These are phyloP conservation scores for Petaurus breviceps DNA, from an alignment of 2,113 vertebrate species.

Conservation along the genomic window DNA sequence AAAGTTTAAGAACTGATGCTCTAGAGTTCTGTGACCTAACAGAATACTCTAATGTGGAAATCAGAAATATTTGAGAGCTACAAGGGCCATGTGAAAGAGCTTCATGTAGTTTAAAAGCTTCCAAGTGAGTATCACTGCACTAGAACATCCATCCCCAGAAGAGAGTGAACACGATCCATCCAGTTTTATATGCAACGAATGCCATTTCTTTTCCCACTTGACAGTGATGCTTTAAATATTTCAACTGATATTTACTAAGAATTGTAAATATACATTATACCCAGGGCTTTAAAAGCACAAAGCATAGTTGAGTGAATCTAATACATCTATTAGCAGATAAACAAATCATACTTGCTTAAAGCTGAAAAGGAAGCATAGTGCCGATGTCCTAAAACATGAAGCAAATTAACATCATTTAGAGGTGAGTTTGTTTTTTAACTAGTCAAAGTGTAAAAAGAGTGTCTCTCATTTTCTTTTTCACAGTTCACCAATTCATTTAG, in stretches of 20 bases:
- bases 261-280: background rate
- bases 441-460: background rate
- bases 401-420: background rate
- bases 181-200: background rate
- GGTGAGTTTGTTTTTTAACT: background rate
- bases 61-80: background rate
- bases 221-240: background rate
- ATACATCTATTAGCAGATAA: background rate
- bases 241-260: slow-evolving; percentile 14
- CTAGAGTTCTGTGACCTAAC: background rate
- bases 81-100: background rate
- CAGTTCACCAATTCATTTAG: no score
- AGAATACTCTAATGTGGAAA: background rate
- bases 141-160: background rate
- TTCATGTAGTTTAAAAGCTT: background rate
- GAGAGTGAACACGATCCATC: background rate
- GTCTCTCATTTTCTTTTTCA: background rate
- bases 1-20: background rate
- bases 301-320: background rate
- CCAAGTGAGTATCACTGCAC: background rate
- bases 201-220: slow-evolving; percentile 2
- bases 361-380: background rate
- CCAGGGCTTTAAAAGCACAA: background rate
- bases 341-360: background rate
- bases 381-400: background rate